Evolutionary conservation across 2,888 invertebrate species (phyloP), one percentile per base, ranked within the genome.

Genomic region (Vannuccia rotundouncinata): DNA sequence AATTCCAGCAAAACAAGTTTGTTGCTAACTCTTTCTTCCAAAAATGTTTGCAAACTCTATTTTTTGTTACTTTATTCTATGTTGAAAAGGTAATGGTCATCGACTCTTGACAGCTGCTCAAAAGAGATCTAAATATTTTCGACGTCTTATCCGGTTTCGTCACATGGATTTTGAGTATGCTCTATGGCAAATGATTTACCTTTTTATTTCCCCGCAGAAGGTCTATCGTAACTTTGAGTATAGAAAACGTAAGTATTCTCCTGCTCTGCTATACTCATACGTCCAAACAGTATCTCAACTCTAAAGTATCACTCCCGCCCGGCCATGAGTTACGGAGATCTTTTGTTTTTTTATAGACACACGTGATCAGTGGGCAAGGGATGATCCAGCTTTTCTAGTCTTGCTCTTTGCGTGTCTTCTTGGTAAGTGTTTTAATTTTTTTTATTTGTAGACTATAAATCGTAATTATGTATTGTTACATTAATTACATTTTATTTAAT

Each of bases 111-210:
- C 80, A 31, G 80, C 80, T n/a, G 76, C 80, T n/a, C 59, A 80
- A 28, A 80, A 80, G 73, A 27, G 81, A 1, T 29, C 30, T 28
- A 59, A 60, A 10, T 81, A 75, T 27, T 73, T 81, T 31, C 74
- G 75, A 10, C 74, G 81, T 22, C 29, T 81, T 0, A 45, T 81
- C 22, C 74, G 59, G 1, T 95, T 95, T 86, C 92, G 94, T 85
- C 97, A 98, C 89, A 99, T 99, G 98, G 98, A 99, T 89, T 99
- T 99, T 89, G 96, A 99, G 88, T 98, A 95, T 90, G 98, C 98
- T 0, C 90, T 93, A n/a, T 99, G 98, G 98, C 98, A 99, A 91
- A 97, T 98, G 95, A 89, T 96, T 0, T 96, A 96, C 88, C 90
- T 99, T 82, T 94, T 99, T 86, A 91, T 93, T 80, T 91, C 95